These are phyloP conservation scores for Orthonyx spaldingii DNA, from an alignment of 2,113 vertebrate genomes.

Conservation along the genomic window DNA sequence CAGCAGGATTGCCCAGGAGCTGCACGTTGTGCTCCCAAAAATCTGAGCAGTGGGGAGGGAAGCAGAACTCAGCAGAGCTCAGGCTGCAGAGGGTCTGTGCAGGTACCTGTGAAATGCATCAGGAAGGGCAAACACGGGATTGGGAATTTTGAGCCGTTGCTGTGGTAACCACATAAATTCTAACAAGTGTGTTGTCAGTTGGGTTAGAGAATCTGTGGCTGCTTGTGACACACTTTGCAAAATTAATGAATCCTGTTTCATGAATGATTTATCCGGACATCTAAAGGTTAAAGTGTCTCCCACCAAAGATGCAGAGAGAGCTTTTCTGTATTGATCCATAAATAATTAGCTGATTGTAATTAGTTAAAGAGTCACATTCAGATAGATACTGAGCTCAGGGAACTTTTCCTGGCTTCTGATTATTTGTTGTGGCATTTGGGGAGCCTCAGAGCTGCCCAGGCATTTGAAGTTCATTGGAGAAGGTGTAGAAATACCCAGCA, in stretches of 20 bases:
- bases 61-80: not conserved
- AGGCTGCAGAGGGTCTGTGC: not conserved
- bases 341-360: conserved; percentile 48
- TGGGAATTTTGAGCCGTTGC: conserved; percentile 39
- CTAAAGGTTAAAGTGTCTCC: conserved; percentile 30
- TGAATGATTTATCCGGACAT: conserved; percentile 23
- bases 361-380: conserved; percentile 14
- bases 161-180: conserved; percentile 51
- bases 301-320: not conserved
- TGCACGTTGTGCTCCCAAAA: not conserved
- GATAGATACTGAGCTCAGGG: not conserved
- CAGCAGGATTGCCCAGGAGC: not conserved
- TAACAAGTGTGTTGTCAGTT: not conserved
- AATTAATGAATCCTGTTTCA: conserved; percentile 18
- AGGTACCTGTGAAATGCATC: not conserved
- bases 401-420: not conserved
- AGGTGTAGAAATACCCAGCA: not conserved
- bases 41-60: not conserved
- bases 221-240: conserved; percentile 31
- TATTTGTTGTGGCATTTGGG: not conserved
- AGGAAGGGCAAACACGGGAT: not conserved
- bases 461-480: not conserved
- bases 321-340: not conserved
- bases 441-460: not conserved
- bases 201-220: conserved; percentile 36